Percentiles rank a stretch among this genome's conserved stretches.
These are phyloP conservation scores for Phalloptychus januarius DNA, from an alignment of 2,797 vertebrate species.

Conservation along the genomic window DNA sequence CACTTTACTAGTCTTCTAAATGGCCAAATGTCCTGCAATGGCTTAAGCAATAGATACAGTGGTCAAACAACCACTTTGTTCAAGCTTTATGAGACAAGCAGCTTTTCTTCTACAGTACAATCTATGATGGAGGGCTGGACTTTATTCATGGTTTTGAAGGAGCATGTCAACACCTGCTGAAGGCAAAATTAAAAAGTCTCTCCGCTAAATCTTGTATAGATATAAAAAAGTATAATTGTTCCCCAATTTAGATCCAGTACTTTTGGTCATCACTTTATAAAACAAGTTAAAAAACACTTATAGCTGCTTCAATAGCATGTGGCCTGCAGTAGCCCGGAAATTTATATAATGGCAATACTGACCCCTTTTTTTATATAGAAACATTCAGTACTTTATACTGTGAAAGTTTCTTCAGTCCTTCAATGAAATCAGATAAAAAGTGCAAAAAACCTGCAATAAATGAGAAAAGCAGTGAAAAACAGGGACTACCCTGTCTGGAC, in stretches of 20 bases:
- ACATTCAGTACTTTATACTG: slow-evolving; percentile 28
- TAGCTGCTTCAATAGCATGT: slow-evolving; percentile 6
- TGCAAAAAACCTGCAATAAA: slow-evolving; percentile 66
- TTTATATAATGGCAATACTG: slow-evolving; percentile 13
- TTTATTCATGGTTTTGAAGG: slow-evolving; percentile 25
- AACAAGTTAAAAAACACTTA: neutral
- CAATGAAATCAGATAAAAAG: slow-evolving; percentile 49
- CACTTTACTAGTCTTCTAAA: slow-evolving; percentile 70
- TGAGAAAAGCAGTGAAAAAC: slow-evolving; percentile 36
- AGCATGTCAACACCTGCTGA: slow-evolving; percentile 15
- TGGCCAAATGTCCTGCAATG: slow-evolving; percentile 81
- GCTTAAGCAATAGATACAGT: slow-evolving; percentile 66
- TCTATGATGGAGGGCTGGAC: slow-evolving; percentile 32
- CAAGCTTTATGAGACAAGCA: slow-evolving; percentile 69
- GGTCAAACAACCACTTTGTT: slow-evolving; percentile 57
- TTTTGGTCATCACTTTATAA: slow-evolving; percentile 17
- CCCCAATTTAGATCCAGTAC: neutral
- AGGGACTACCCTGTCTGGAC: slow-evolving; percentile 24
- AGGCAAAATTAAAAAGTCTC: slow-evolving; percentile 11
- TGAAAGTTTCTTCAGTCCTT: slow-evolving; percentile 30
- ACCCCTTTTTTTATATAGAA: neutral
- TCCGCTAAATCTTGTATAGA: slow-evolving; percentile 13
- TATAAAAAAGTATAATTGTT: slow-evolving; percentile 15
- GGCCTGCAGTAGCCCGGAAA: neutral
- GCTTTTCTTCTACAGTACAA: slow-evolving; percentile 49